These are phyloP conservation scores for Todiramphus saurophagus DNA, from an alignment of 2,113 vertebrate genomes.

Conservation along the genomic window DNA sequence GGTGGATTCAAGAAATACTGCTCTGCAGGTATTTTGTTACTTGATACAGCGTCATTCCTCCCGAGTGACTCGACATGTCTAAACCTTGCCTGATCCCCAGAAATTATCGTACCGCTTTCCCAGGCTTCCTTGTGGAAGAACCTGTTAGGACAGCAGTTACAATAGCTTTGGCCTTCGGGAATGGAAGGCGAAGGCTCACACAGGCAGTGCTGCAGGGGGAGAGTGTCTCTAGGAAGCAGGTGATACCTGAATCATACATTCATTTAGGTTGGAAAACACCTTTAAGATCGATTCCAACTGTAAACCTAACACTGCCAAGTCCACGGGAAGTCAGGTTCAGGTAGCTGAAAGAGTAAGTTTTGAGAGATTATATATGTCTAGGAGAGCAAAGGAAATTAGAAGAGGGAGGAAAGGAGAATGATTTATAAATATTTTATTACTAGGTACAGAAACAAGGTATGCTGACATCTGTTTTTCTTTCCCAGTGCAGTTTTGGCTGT, in stretches of 20 bases:
- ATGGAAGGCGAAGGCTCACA: background rate
- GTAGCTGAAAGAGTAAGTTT: background rate
- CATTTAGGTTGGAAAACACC: background rate
- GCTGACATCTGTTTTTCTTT: slow-evolving; percentile 45
- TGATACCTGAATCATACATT: background rate
- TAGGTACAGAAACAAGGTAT: slow-evolving; percentile 8
- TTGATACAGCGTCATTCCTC: background rate
- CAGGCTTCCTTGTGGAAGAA: background rate
- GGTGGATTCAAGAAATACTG: background rate
- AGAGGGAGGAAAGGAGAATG: background rate
- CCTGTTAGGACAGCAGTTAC: background rate
- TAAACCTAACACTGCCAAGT: background rate
- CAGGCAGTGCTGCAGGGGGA: fast-evolving
- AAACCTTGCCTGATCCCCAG: background rate
- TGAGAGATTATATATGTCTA: background rate
- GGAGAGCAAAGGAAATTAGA: background rate
- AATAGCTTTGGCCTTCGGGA: background rate
- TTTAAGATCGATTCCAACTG: background rate
- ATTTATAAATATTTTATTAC: slow-evolving; percentile 24
- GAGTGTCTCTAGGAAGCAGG: background rate
- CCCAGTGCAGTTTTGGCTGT: slow-evolving; percentile 5
- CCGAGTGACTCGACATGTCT: fast-evolving
- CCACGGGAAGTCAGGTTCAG: background rate
- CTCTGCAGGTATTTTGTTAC: background rate
- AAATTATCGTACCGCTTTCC: background rate